Evolutionary conservation across 2,797 vertebrate genomes (phyloP).

Genomic region (Spea hammondii): DNA sequence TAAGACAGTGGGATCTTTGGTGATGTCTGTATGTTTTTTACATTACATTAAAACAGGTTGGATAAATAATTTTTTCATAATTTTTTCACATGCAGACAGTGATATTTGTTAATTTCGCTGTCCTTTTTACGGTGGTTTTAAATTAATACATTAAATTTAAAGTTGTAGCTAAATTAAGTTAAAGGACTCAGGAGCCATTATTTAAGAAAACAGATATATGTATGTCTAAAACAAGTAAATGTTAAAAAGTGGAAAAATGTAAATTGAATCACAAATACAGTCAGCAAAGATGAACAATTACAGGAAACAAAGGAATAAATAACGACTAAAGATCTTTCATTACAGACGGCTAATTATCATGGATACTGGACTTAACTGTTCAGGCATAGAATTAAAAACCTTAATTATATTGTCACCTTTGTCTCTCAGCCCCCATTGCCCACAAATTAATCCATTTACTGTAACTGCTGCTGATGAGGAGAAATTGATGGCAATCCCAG

Average conservation of each 20-base stretch:
- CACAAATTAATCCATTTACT: slow-evolving; percentile 78
- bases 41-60: no score
- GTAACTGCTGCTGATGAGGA: slow-evolving; percentile 85
- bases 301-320: slow-evolving; percentile 73
- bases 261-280: slow-evolving; percentile 66
- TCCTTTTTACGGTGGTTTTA: no score
- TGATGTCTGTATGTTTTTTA: no score
- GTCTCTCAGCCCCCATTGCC: slow-evolving; percentile 70
- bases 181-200: no score
- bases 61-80: no score
- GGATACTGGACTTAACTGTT: slow-evolving; percentile 95
- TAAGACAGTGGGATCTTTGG: no score
- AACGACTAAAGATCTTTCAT: slow-evolving; percentile 90
- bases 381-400: slow-evolving; percentile 99
- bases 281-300: slow-evolving; percentile 70
- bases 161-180: no score
- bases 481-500: slow-evolving; percentile 82
- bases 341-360: slow-evolving; percentile 91
- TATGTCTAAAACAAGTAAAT: no score
- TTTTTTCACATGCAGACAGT: no score
- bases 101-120: no score
- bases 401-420: slow-evolving; percentile 97
- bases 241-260: slow-evolving; percentile 42
- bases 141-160: no score
- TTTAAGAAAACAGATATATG: no score